Base-by-base conservation (phyloP, 2,797 vertebrate genomes). In the Megalops cyprinoides region DNA sequence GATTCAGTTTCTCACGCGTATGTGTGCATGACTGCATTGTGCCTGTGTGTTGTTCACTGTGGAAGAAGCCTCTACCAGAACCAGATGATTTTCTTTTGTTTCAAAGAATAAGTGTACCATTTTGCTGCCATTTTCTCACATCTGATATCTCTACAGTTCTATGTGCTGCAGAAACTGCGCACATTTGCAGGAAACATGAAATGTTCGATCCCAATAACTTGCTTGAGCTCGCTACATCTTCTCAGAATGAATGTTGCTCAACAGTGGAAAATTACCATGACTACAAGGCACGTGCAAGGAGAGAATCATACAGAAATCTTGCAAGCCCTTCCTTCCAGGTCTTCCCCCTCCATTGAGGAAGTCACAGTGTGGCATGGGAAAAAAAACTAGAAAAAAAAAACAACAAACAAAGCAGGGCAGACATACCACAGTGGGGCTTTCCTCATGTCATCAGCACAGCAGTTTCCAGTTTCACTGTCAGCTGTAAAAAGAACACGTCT, bases 321-420 rank as follows among this genome's bases (percentile, higher is more conserved):
- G 14, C 28, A 62, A 31, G n/a, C 58, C 25, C 58, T 62, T 62
- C 15, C 25, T 31, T 25, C 9, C 3, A 62, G 58, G 58, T 9
- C 58, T 62, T 62, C 58, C 58, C 58, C 58, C 58, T 62, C 58
- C 25, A 23, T 28, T 62, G 58, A 34, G 58, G 58, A 62, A 62
- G 58, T 62, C 15, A 28, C 58, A 14, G 58, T 62, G 25, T 34
- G 7, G 58, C 55, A 62, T 34, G 20, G 12, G 58, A 62, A 15
- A 62, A 58, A 58, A 9, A 62, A 34, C 25, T 28, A 62, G 31
- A 62, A 62, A 25, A 62, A 58, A 58, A n/a, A 7, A 7, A n/a
- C 56, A 58, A 62, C 28, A 25, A 62, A 58, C n/a, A n/a, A 7
- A 7, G 25, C 56, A n/a, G 56, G 56, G 56, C 58, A n/a, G 23